A percentile compares a stretch with the other conserved stretches of the same genome.
phyloP scores from a whole-genome alignment of 2,797 vertebrate genomes.

The Lateolabrax maculatus region DNA sequence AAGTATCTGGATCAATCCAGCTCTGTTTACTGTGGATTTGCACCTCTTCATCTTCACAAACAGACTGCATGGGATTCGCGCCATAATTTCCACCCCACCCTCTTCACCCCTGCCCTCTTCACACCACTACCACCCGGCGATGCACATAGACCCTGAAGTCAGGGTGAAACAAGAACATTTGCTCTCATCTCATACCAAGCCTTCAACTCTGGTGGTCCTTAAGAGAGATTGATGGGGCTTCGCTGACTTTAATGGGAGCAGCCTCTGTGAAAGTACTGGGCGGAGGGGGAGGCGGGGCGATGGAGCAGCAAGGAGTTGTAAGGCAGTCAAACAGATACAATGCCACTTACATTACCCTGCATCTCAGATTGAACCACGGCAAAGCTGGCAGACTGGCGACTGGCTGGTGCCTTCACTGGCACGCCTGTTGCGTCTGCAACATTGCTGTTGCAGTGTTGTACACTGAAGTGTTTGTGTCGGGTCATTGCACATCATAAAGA shows the following conservation, averaged over 20 bases:
- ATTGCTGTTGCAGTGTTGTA: background rate
- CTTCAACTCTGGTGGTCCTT: conserved; percentile 75
- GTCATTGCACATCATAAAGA: background rate
- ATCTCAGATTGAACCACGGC: conserved; percentile 8
- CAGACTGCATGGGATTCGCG: conserved; percentile 1
- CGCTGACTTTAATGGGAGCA: conserved; percentile 69
- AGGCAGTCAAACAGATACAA: conserved; percentile 38
- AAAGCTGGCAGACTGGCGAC: conserved; percentile 1
- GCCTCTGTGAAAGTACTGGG: conserved; percentile 52
- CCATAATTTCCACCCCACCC: background rate
- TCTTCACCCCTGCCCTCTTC: background rate
- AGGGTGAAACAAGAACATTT: conserved; percentile 32
- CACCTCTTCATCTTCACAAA: conserved; percentile 37
- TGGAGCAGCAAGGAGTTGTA: background rate
- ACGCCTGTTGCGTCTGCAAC: background rate
- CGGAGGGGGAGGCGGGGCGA: background rate
- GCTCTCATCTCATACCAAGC: conserved; percentile 44
- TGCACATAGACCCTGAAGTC: background rate
- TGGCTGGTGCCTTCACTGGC: background rate
- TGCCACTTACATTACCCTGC: conserved; percentile 25
- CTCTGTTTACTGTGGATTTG: conserved; percentile 22
- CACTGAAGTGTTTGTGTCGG: background rate
- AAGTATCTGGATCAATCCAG: conserved; percentile 21
- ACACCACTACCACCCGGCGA: background rate
- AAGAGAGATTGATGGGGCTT: conserved; percentile 65